A percentile compares a stretch with the other conserved stretches of the same genome.
These are phyloP conservation scores for Leucoma salicis DNA, from an alignment of 2,888 invertebrate genomes.

Conservation along the genomic window DNA sequence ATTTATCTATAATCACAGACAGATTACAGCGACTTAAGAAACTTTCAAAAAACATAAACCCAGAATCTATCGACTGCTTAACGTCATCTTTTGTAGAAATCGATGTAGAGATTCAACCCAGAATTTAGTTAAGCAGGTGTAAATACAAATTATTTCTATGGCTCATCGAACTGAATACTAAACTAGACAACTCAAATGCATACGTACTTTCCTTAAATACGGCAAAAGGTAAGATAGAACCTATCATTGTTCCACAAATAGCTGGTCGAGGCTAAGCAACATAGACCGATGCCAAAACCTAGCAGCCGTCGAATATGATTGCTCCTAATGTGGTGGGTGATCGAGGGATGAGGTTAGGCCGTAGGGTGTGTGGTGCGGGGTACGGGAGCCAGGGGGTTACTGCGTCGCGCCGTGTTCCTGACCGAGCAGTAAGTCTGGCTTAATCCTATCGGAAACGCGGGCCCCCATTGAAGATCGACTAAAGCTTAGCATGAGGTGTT, in stretches of 20 bases:
- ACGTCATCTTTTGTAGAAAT: too few relatives aligned
- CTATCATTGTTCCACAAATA: slow-evolving; percentile 77
- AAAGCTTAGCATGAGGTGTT: slow-evolving; percentile 46
- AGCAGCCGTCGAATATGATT: slow-evolving; percentile 80
- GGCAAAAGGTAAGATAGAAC: slow-evolving; percentile 69
- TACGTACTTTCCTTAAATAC: too few relatives aligned
- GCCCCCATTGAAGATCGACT: slow-evolving; percentile 76
- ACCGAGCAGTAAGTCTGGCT: slow-evolving; percentile 81
- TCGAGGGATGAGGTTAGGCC: slow-evolving; percentile 41
- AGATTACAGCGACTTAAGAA: too few relatives aligned
- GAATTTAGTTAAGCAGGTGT: too few relatives aligned
- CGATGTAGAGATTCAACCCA: too few relatives aligned
- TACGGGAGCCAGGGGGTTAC: slow-evolving; percentile 40
- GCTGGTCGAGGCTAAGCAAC: slow-evolving; percentile 71
- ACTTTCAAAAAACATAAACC: too few relatives aligned
- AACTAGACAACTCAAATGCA: too few relatives aligned
- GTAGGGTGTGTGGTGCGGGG: slow-evolving; percentile 39
- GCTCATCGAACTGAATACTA: too few relatives aligned
- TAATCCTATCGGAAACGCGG: slow-evolving; percentile 81
- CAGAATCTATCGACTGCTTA: too few relatives aligned
- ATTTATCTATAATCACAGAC: too few relatives aligned
- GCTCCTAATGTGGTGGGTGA: slow-evolving; percentile 74
- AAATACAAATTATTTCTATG: too few relatives aligned
- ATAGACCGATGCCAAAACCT: slow-evolving; percentile 78
- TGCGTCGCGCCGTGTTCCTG: slow-evolving; percentile 76